Base-by-base conservation (phyloP, 2,797 vertebrate genomes). In the Champsocephalus esox region DNA sequence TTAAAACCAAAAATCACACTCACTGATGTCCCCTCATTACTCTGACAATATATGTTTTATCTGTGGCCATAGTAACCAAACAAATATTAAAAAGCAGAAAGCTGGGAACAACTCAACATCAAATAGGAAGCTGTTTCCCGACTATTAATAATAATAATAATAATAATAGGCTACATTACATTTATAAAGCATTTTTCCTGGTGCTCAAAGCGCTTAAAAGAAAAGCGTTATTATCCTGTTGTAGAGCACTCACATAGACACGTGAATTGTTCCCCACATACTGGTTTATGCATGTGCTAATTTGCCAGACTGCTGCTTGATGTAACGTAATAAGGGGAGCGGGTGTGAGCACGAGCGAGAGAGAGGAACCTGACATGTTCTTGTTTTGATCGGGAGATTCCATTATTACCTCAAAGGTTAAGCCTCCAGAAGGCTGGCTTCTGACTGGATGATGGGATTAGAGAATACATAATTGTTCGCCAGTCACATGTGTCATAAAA, bases 401-500 rank as follows among this genome's bases (percentile, higher is more conserved):
- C 88, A 86, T 84, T 81, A 73, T 74, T 84, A 70, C 80, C 24
- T 65, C 86, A 88, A 87, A 89, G 86, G 84, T 87, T 89, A 89
- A 86, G 66, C 74, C 80, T 83, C 58, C 80, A 87, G 74, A 86
- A 84, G 67, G 79, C 78, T 77, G 86, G 77, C 81, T 81, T 85
- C 74, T 79, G 85, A 85, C 77, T 84, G 79, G 83, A 80, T 84
- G 85, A 89, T 88, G 83, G 87, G 85, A 92, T 93, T 85, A 87
- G 89, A 89, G 86, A 87, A 92, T 84, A 77, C 76, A 90, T 93
- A 92, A 92, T 93, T 92, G 87, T 93, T 92, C 83, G 19, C 73
- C 85, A 75, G 83, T 91, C 89, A 91, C 88, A 92, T 92, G 90
- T 93, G 91, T 93, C 92, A 93, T 92, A 90, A 90, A 88, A 85